Evolutionary conservation across 2,797 vertebrate genomes (phyloP).

Genomic region (Sebastolobus alascanus): DNA sequence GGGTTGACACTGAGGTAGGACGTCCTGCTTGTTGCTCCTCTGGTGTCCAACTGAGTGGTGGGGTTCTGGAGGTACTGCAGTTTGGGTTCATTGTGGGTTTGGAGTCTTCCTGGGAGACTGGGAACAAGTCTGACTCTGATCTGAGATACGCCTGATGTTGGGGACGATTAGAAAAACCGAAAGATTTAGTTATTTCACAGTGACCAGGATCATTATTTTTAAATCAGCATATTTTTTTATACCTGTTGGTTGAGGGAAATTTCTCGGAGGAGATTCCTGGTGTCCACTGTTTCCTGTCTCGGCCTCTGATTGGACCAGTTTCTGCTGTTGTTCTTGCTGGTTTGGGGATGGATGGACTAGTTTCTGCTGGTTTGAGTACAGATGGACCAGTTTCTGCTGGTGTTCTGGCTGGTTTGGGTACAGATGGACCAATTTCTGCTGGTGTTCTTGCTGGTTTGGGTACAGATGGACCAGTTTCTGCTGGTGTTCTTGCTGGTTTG

Average conservation of each 20-base stretch:
- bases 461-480: background rate
- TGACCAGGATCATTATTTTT: background rate
- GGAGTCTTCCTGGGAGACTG: background rate
- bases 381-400: too few species aligned
- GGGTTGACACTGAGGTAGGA: background rate
- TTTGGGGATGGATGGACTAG: background rate
- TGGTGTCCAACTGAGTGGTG: background rate
- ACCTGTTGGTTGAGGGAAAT: background rate
- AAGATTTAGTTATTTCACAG: background rate
- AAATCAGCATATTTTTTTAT: background rate
- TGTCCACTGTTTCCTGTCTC: background rate
- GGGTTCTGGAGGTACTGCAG: background rate
- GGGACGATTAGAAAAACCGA: background rate
- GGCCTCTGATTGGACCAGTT: background rate
- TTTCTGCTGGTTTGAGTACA: background rate
- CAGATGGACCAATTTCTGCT: too few species aligned
- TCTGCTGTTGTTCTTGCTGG: background rate
- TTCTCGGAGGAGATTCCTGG: background rate
- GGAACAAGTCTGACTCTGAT: constrained; percentile 10
- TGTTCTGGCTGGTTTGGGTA: background rate
- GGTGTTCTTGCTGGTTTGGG: background rate
- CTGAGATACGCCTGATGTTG: constrained; percentile 18
- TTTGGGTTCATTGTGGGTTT: background rate
- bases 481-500: background rate
- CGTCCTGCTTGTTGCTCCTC: background rate